phyloP scores from a whole-genome alignment of 2,113 vertebrate species.

The Carlito syrichta region DNA sequence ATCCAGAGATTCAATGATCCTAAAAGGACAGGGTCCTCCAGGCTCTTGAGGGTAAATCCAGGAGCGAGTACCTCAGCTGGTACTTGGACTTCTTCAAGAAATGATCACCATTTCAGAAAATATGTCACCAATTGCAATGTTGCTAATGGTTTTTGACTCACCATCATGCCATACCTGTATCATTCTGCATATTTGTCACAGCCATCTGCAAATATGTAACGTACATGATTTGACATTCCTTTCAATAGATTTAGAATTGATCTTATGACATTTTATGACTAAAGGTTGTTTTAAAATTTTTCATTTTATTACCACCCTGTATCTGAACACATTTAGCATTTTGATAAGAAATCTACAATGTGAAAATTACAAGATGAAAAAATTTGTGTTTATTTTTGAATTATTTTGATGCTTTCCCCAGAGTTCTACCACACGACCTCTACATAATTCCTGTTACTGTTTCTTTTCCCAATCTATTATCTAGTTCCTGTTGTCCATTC shows the following conservation, averaged over 20 bases:
- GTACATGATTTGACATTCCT: neutral
- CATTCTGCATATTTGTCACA: neutral
- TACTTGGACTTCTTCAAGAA: neutral
- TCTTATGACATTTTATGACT: neutral
- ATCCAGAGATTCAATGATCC: too few species aligned
- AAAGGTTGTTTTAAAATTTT: neutral
- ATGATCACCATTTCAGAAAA: conserved; percentile 4
- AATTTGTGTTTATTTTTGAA: neutral
- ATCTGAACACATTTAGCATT: neutral
- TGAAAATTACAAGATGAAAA: neutral
- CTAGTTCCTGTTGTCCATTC: neutral
- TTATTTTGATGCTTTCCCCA: neutral
- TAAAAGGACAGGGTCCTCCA: too few species aligned
- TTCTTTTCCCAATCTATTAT: neutral
- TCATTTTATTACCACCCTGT: neutral
- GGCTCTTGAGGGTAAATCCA: too few species aligned
- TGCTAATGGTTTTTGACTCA: neutral
- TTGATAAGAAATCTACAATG: neutral
- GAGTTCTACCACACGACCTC: neutral
- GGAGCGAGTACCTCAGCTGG: too few species aligned
- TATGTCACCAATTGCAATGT: neutral
- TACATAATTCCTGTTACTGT: neutral
- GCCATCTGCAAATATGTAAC: neutral
- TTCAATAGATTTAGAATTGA: neutral
- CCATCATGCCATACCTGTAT: neutral